These are phyloP conservation scores for Hyposoter dolosus DNA, from an alignment of 2,888 invertebrate genomes.

Conservation along the genomic window DNA sequence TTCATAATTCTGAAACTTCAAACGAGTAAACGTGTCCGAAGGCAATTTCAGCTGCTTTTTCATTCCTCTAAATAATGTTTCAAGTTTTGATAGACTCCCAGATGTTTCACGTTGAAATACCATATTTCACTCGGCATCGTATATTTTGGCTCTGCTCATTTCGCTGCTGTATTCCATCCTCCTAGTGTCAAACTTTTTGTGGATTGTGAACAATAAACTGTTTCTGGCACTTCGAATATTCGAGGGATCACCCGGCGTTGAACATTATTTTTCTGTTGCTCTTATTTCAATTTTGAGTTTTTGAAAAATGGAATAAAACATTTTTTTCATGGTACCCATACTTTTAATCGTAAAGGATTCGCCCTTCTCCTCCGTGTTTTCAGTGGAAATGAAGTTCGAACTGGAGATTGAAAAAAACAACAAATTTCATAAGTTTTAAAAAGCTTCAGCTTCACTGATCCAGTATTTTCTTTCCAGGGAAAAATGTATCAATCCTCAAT, in stretches of 20 bases:
- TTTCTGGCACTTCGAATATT: conserved; percentile 62
- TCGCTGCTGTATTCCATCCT: conserved; percentile 27
- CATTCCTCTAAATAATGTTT: neutral
- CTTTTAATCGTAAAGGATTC: neutral
- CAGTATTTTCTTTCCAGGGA: neutral
- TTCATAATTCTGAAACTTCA: conserved; percentile 4
- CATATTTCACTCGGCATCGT: conserved; percentile 21
- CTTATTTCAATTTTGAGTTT: conserved; percentile 17
- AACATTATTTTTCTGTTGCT: conserved; percentile 33
- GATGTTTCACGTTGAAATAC: conserved; percentile 4
- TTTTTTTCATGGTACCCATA: neutral
- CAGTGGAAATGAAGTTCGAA: neutral
- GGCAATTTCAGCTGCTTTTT: neutral
- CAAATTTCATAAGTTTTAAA: neutral
- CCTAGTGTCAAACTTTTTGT: conserved; percentile 13
- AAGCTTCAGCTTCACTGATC: neutral
- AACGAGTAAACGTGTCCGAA: neutral
- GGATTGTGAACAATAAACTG: conserved; percentile 37
- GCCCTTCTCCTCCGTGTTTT: neutral
- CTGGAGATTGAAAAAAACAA: neutral
- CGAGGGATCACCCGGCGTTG: conserved; percentile 69
- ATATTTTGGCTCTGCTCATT: conserved; percentile 17
- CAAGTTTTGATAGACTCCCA: conserved; percentile 55
- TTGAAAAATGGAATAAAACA: neutral
- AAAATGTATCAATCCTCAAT: neutral